Conservation (phyloP, 1,140 invertebrate genomes). For the Orchestia grillus region DNA sequence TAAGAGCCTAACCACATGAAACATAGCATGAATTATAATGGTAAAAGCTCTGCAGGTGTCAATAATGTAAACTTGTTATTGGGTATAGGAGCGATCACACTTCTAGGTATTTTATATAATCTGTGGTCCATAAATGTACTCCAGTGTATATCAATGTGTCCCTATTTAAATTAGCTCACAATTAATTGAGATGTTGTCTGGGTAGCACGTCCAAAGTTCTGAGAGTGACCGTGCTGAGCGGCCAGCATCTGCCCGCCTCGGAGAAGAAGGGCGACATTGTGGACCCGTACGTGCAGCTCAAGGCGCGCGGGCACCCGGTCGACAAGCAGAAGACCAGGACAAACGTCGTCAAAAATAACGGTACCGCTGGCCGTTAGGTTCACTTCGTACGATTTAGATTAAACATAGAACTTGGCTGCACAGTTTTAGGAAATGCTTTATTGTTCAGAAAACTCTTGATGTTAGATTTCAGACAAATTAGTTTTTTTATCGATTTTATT, state of each 20-base stretch:
- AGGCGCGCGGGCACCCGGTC: constrained; percentile 74
- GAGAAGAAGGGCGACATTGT: constrained; percentile 73
- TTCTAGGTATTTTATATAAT: too few species aligned
- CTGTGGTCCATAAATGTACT: neutral
- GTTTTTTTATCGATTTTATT: neutral
- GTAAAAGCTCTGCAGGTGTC: too few species aligned
- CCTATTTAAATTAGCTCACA: too few species aligned
- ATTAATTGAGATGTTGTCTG: neutral
- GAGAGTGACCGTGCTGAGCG: constrained; percentile 75
- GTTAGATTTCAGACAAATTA: neutral
- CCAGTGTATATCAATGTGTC: neutral
- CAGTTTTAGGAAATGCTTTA: too few species aligned
- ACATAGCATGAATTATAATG: neutral
- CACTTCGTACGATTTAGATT: neutral
- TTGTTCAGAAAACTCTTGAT: neutral
- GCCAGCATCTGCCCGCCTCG: constrained; percentile 77
- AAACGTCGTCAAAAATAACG: constrained; percentile 76
- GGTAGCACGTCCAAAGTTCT: constrained; percentile 68
- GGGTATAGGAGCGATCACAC: too few species aligned
- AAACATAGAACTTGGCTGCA: neutral
- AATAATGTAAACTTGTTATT: too few species aligned
- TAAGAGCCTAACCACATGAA: too few species aligned
- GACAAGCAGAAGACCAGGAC: constrained; percentile 75
- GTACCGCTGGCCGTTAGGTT: constrained; percentile 69
- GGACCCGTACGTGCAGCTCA: constrained; percentile 74